Conservation (phyloP, 2,888 invertebrate genomes). For the Loripinus fragilis region DNA sequence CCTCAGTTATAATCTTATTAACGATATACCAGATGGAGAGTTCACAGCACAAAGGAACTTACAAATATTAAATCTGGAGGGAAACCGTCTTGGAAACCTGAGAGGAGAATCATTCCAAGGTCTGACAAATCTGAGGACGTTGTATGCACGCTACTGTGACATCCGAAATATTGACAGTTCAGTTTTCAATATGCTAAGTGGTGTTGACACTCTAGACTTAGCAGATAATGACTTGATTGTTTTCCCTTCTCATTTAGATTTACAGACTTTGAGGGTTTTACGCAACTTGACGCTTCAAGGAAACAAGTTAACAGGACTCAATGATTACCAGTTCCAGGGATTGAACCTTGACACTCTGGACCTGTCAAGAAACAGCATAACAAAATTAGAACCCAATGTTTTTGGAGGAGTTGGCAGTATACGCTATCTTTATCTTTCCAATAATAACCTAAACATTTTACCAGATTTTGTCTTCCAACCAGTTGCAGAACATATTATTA, state of each 20-base stretch:
- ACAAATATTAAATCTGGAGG: slow-evolving; percentile 61
- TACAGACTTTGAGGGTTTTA: slow-evolving; percentile 61
- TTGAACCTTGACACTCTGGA: slow-evolving; percentile 66
- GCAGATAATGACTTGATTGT: slow-evolving; percentile 68
- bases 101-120: slow-evolving; percentile 65
- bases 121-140: slow-evolving; percentile 57
- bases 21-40: slow-evolving; percentile 56
- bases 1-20: slow-evolving; percentile 64
- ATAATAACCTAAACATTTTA: slow-evolving; percentile 65
- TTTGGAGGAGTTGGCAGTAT: slow-evolving; percentile 62
- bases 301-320: slow-evolving; percentile 64
- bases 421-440: slow-evolving; percentile 69
- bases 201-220: slow-evolving; percentile 65
- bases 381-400: slow-evolving; percentile 53
- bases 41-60: slow-evolving; percentile 64
- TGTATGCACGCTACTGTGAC: slow-evolving; percentile 65
- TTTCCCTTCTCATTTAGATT: slow-evolving; percentile 58
- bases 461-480: slow-evolving; percentile 61
- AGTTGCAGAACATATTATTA: slow-evolving; percentile 61
- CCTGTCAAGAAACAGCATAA: slow-evolving; percentile 69
- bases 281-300: slow-evolving; percentile 63
- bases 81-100: slow-evolving; percentile 66
- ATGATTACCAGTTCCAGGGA: slow-evolving; percentile 65
- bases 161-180: slow-evolving; percentile 64
- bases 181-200: slow-evolving; percentile 62